phyloP scores from a whole-genome alignment of 2,888 invertebrate genomes.

The Thera britannica region DNA sequence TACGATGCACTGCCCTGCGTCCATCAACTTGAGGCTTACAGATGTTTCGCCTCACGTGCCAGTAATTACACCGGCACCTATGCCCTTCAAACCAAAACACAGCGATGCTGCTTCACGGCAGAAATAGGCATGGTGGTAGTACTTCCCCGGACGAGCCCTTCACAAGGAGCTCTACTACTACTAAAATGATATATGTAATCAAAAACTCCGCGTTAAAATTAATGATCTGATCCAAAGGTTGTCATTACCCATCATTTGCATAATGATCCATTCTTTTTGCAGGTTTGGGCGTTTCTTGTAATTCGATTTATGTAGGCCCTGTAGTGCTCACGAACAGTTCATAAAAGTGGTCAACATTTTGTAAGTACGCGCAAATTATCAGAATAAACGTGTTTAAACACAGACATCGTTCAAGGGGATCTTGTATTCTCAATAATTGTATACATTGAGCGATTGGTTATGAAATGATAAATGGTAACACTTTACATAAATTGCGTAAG shows the following conservation, averaged over 20 bases:
- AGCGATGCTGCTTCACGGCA: too few species aligned
- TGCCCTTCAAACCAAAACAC: too few species aligned
- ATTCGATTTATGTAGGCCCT: constrained; percentile 49
- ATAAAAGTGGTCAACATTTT: constrained; percentile 50
- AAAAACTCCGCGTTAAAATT: constrained; percentile 39
- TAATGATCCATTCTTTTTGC: constrained; percentile 63
- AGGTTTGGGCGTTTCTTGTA: constrained; percentile 51
- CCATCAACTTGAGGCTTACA: too few species aligned
- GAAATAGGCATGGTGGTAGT: too few species aligned
- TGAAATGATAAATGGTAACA: constrained; percentile 10
- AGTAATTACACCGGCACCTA: too few species aligned
- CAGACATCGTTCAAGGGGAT: constrained; percentile 51
- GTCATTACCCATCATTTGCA: constrained; percentile 62
- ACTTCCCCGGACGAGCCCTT: too few species aligned
- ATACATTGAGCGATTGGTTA: constrained; percentile 27
- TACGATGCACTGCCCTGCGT: too few species aligned
- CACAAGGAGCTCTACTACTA: too few species aligned
- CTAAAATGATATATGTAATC: too few species aligned
- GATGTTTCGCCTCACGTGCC: too few species aligned
- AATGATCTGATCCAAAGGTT: constrained; percentile 47
- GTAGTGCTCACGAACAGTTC: constrained; percentile 39
- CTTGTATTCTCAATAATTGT: constrained; percentile 30
- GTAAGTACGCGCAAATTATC: constrained; percentile 61
- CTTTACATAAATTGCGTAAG: constrained; percentile 8
- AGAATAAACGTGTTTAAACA: constrained; percentile 40